Evolutionary conservation across 2,888 invertebrate genomes (phyloP).

Genomic region (Hermaeophaga mercurialis): DNA sequence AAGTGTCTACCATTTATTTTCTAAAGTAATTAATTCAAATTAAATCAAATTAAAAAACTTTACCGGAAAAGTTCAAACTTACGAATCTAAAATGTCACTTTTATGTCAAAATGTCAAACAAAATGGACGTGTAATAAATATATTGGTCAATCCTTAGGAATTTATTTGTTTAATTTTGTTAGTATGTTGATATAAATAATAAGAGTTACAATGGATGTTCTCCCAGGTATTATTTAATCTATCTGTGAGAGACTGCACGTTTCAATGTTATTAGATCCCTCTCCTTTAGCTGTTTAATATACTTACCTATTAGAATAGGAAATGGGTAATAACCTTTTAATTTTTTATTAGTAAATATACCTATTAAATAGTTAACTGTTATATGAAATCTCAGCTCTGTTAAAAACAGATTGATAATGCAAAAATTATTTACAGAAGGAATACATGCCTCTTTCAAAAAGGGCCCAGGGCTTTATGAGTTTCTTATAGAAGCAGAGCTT

Average conservation of each 20-base stretch:
- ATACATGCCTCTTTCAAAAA: slow-evolving; percentile 55
- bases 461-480: slow-evolving; percentile 80
- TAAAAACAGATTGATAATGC: slow-evolving; percentile 11
- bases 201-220: slow-evolving; percentile 49
- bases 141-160: slow-evolving; percentile 37
- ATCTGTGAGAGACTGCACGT: slow-evolving; percentile 38
- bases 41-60: no score
- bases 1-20: no score
- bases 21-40: no score
- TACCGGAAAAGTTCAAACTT: no score
- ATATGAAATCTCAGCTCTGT: background rate
- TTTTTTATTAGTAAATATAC: slow-evolving; percentile 13
- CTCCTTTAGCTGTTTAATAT: slow-evolving; percentile 32
- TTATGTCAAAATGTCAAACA: slow-evolving; percentile 18
- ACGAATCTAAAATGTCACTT: slow-evolving; percentile 1
- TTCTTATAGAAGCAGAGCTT: slow-evolving; percentile 91
- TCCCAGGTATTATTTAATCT: slow-evolving; percentile 50
- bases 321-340: slow-evolving; percentile 45
- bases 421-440: slow-evolving; percentile 42
- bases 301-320: slow-evolving; percentile 34
- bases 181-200: slow-evolving; percentile 37
- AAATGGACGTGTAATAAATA: slow-evolving; percentile 34
- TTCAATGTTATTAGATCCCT: slow-evolving; percentile 38
- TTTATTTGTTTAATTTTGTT: slow-evolving; percentile 46
- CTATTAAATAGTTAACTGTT: slow-evolving; percentile 2